Conservation (phyloP, 1,140 invertebrate species). For the Meloidogyne floridensis region DNA sequence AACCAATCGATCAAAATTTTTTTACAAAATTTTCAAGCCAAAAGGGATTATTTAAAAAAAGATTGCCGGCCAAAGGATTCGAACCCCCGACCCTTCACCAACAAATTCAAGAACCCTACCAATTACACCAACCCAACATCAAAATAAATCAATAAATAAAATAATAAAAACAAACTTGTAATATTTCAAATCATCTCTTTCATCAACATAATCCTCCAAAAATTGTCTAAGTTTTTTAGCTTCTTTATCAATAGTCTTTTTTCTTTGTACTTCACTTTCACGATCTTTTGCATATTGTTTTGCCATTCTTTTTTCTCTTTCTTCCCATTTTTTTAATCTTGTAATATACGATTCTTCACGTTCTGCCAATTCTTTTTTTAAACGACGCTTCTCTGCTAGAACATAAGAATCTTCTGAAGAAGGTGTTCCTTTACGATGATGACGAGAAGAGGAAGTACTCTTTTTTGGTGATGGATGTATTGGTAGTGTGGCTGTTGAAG, state of each 20-base stretch:
- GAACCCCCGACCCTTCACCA: no score
- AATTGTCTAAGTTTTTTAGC: slow-evolving; percentile 93
- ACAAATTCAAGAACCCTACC: no score
- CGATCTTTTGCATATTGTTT: slow-evolving; percentile 89
- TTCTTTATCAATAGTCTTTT: slow-evolving; percentile 69
- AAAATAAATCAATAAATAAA: background rate
- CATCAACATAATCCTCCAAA: slow-evolving; percentile 96
- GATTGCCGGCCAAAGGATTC: no score
- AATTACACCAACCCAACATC: background rate
- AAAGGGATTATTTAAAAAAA: no score
- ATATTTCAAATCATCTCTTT: slow-evolving; percentile 91
- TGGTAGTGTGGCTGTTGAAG: background rate
- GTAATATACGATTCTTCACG: slow-evolving; percentile 51
- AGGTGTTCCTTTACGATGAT: background rate
- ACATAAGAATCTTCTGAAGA: slow-evolving; percentile 38
- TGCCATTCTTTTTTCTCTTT: slow-evolving; percentile 83
- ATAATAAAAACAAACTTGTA: slow-evolving; percentile 76
- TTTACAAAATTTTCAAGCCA: no score
- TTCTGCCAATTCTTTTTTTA: slow-evolving; percentile 44
- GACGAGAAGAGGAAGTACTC: background rate
- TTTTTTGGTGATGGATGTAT: background rate
- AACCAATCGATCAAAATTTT: background rate
- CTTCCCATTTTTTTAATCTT: slow-evolving; percentile 76
- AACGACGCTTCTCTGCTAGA: slow-evolving; percentile 23
- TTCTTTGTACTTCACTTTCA: slow-evolving; percentile 74